These are phyloP conservation scores for Dichetophora obliterata DNA, from an alignment of 2,888 invertebrate genomes.

Conservation along the genomic window DNA sequence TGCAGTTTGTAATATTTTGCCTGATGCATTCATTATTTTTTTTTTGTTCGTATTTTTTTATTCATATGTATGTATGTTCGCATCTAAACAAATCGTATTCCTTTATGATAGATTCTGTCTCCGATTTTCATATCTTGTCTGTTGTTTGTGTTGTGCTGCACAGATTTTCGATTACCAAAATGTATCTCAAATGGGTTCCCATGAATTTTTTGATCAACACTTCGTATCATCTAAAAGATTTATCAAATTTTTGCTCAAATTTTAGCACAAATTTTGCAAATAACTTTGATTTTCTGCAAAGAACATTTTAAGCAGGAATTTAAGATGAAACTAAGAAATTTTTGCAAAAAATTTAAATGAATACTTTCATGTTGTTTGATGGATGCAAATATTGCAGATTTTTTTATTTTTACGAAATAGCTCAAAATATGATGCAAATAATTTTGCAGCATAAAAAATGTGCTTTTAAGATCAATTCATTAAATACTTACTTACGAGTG, in stretches of 20 bases:
- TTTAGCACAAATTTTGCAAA: slow-evolving; percentile 60
- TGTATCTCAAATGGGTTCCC: neutral
- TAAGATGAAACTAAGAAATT: neutral
- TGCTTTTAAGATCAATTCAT: too few relatives aligned
- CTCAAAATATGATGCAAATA: too few relatives aligned
- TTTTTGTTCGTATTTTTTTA: neutral
- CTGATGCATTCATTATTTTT: neutral
- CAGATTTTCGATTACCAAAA: neutral
- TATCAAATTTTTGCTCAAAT: slow-evolving; percentile 58
- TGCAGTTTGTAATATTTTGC: slow-evolving; percentile 2
- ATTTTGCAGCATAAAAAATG: too few relatives aligned
- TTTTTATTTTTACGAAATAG: too few relatives aligned
- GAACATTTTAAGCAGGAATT: neutral
- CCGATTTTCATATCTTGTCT: slow-evolving; percentile 1
- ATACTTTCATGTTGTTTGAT: too few relatives aligned
- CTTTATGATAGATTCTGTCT: slow-evolving; percentile 14
- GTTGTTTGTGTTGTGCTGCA: slow-evolving; percentile 9
- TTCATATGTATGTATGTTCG: neutral
- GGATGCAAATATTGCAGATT: too few relatives aligned
- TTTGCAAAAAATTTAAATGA: too few relatives aligned
- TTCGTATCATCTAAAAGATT: slow-evolving; percentile 52
- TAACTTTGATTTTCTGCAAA: slow-evolving; percentile 46
- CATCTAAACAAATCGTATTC: slow-evolving; percentile 21
- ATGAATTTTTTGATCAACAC: slow-evolving; percentile 19
- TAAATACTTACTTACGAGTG: too few relatives aligned